Evolutionary conservation across 1,140 invertebrate species (phyloP).

Genomic region (Vanessa atalanta): DNA sequence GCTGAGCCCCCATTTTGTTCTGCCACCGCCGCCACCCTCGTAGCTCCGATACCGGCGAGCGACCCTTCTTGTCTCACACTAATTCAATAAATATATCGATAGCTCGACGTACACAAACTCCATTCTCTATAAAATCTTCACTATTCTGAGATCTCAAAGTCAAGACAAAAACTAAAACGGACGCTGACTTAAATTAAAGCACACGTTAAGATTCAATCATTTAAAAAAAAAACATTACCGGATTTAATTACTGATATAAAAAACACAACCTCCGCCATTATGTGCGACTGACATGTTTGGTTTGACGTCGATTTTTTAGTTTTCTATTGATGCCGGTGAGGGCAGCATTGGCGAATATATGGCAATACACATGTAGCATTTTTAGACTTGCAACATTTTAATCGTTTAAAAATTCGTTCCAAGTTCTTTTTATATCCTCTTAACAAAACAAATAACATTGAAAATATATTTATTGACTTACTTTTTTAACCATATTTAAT

Average conservation of each 20-base stretch:
- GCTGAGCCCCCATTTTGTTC: constrained; percentile 90
- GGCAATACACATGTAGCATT: not conserved
- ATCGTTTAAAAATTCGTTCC: not conserved
- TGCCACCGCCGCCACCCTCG: constrained; percentile 43
- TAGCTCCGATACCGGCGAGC: constrained; percentile 39
- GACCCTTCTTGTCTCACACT: constrained; percentile 47
- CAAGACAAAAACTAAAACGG: constrained; percentile 18
- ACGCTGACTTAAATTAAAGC: constrained; percentile 15
- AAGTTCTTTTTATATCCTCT: no score
- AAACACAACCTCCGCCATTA: constrained; percentile 75
- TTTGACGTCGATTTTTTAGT: constrained; percentile 74
- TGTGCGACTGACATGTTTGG: constrained; percentile 68
- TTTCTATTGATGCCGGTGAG: constrained; percentile 35
- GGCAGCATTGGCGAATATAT: constrained; percentile 48
- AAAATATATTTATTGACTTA: no score
- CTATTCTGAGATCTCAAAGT: constrained; percentile 31
- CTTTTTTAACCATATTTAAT: no score
- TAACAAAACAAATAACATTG: no score
- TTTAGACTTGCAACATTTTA: not conserved
- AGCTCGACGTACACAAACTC: constrained; percentile 52
- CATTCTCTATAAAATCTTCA: constrained; percentile 47
- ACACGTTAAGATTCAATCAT: constrained; percentile 38
- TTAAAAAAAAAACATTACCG: constrained; percentile 53
- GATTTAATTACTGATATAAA: constrained; percentile 56
- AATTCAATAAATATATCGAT: constrained; percentile 67